phyloP scores from a whole-genome alignment of 2,888 invertebrate species.

The Drosophila helvetica region DNA sequence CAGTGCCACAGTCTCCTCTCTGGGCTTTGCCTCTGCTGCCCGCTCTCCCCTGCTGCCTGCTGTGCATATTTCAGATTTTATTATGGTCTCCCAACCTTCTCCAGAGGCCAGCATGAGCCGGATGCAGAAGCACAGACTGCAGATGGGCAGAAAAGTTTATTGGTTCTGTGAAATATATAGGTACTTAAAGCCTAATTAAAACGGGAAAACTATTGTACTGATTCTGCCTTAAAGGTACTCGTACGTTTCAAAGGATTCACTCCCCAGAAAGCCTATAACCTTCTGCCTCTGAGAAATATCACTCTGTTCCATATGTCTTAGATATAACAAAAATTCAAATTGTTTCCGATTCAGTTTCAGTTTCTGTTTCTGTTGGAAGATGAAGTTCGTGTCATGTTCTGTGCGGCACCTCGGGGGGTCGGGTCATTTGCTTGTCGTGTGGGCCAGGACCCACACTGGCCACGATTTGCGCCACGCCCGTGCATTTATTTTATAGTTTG shows the following conservation, averaged over 20 bases:
- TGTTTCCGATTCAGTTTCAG: background rate
- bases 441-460: slow-evolving; percentile 35
- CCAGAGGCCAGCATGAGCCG: background rate
- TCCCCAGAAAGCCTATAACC: no score
- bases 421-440: slow-evolving; percentile 40
- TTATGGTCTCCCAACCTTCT: background rate
- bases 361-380: background rate
- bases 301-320: no score
- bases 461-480: slow-evolving; percentile 57
- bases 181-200: background rate
- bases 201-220: background rate
- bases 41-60: slow-evolving; percentile 23
- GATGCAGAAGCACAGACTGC: background rate
- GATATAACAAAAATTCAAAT: no score
- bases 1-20: slow-evolving; percentile 29
- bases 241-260: background rate
- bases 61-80: slow-evolving; percentile 21
- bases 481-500: slow-evolving; percentile 71
- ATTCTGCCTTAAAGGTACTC: no score
- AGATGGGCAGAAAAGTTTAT: background rate
- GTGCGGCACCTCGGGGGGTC: no score
- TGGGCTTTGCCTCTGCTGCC: slow-evolving; percentile 2
- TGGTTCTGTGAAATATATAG: background rate
- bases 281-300: no score
- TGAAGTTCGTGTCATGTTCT: background rate